These are phyloP conservation scores for Zaprionus davidi DNA, from an alignment of 1,140 invertebrate species.

Conservation along the genomic window DNA sequence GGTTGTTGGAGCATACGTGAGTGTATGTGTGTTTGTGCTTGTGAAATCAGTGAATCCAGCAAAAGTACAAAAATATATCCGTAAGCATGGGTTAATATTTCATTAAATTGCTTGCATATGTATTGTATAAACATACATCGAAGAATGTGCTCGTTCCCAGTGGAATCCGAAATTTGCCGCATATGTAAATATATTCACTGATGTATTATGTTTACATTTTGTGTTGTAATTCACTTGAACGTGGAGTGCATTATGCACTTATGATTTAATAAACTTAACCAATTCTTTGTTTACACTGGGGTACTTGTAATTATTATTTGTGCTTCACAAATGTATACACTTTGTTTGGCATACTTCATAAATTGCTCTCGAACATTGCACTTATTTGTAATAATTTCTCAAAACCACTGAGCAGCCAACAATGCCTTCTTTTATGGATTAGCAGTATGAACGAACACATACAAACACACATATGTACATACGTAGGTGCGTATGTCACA, in stretches of 20 bases:
- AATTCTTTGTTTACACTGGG: not conserved
- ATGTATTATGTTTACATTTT: slow-evolving; percentile 3
- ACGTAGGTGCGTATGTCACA: slow-evolving; percentile 10
- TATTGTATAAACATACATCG: not conserved
- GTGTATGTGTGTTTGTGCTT: not conserved
- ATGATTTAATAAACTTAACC: not conserved
- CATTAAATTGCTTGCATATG: not conserved
- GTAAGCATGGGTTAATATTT: not conserved
- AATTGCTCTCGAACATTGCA: not conserved
- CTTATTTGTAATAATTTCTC: slow-evolving; percentile 8
- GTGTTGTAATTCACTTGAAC: not conserved
- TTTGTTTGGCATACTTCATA: not conserved
- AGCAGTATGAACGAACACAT: not conserved
- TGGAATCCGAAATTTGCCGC: not conserved
- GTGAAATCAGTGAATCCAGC: not conserved
- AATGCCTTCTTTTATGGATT: slow-evolving; percentile 15
- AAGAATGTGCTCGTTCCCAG: slow-evolving; percentile 1
- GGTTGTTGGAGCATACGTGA: not conserved
- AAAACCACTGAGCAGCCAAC: not conserved
- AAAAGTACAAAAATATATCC: not conserved
- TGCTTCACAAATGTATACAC: slow-evolving; percentile 1
- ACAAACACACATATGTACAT: slow-evolving; percentile 18
- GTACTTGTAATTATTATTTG: slow-evolving; percentile 7
- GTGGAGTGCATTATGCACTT: not conserved
- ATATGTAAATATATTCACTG: not conserved